Base-by-base conservation (phyloP, 1,140 invertebrate genomes). In the Vollenhovia emeryi region DNA sequence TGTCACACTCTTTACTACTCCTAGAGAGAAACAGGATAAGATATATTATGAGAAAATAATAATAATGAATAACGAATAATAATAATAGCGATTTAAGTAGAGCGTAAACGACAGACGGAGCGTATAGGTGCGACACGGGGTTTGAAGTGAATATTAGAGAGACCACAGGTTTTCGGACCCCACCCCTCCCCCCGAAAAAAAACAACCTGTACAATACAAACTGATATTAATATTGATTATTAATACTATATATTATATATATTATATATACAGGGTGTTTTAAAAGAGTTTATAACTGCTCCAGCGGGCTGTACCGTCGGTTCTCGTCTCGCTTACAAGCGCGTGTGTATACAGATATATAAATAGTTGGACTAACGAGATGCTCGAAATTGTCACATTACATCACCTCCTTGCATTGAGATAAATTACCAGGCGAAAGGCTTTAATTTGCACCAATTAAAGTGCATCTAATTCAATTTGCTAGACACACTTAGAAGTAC, bases 161-260 rank as follows among this genome's bases (percentile, higher is more conserved):
- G 79, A 92, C 87, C 86, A 91, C 91, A 90, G 89, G 89, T 89
- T 85, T 92, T 90, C 84, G 82, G 88, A 87, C 92, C 75, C 40
- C 74, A 50, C 11, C n/a, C 40, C 88, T 82, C 43, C 43, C 43
- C 43, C 43, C 7, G 9, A 30, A 89, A 87, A 30, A 89, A 87
- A 87, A 91, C 92, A 94, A 92, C 91, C 92, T 94, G 93, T 94
- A 94, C 91, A 92, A 94, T 94, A 94, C 93, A 94, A 94, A 94
- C 93, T 93, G 92, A 94, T 94, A 94, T 94, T 92, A 91, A 87
- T 93, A 94, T 93, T 94, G 91, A 93, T 92, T 93, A 94, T 93
- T 94, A 92, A 91, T 92, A 91, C 86, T 92, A 91, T 86, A 87
- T 87, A 87, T 88, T 91, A 89, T 84, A 87, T 88, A 90, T 88